Conservation (phyloP, 2,888 invertebrate species). For the Luffia ferchaultella region DNA sequence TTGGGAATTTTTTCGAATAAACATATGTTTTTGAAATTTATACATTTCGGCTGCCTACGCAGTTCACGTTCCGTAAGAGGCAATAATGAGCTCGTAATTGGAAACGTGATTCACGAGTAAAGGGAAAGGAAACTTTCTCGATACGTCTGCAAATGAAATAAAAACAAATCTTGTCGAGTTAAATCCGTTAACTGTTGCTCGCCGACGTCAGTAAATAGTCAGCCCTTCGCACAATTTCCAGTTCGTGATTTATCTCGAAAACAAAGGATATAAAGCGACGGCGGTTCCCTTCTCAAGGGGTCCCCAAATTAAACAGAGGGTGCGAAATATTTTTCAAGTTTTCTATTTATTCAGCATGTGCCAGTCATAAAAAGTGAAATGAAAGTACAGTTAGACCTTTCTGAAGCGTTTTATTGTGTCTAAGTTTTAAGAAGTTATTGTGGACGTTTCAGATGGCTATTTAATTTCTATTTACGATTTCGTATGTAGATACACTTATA, state of each 20-base stretch:
- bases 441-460: too few relatives aligned
- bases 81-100: background rate
- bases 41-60: too few relatives aligned
- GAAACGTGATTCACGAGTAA: constrained; percentile 5
- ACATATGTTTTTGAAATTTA: too few relatives aligned
- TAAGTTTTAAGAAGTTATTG: background rate
- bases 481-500: too few relatives aligned
- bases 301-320: constrained; percentile 10
- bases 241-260: constrained; percentile 32
- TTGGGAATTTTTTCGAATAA: too few relatives aligned
- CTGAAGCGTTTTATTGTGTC: background rate
- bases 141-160: constrained; percentile 6
- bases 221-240: constrained; percentile 17
- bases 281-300: constrained; percentile 15
- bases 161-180: background rate
- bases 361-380: background rate
- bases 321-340: constrained; percentile 5
- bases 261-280: constrained; percentile 28
- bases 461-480: too few relatives aligned
- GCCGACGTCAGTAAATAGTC: constrained; percentile 7
- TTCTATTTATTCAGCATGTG: background rate
- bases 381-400: background rate
- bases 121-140: constrained; percentile 6
- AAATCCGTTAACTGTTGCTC: constrained; percentile 4
- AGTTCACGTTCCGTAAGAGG: too few relatives aligned